phyloP scores from a whole-genome alignment of 1,140 invertebrate genomes.

The Lucilia cuprina region DNA sequence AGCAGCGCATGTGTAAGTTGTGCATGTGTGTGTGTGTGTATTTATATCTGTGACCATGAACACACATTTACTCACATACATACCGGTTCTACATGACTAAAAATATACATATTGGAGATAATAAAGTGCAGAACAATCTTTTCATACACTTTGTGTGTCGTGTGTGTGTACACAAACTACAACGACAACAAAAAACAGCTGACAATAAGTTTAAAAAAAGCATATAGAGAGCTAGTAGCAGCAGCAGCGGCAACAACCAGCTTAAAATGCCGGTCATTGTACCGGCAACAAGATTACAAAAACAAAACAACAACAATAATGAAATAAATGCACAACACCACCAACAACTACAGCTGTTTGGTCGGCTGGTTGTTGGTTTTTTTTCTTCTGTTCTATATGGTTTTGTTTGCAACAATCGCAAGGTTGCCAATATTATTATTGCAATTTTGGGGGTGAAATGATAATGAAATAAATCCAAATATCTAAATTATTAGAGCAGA shows the following conservation, averaged over 20 bases:
- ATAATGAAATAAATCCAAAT: no score
- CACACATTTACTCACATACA: background rate
- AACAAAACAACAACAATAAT: constrained; percentile 13
- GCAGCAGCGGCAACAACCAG: background rate
- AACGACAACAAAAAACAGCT: background rate
- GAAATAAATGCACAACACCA: constrained; percentile 3
- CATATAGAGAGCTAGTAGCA: background rate
- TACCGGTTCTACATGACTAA: background rate
- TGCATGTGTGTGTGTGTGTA: background rate
- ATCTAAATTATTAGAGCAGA: no score
- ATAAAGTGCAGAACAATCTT: background rate
- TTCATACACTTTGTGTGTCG: background rate
- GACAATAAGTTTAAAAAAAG: background rate
- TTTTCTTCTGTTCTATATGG: background rate
- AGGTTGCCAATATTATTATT: background rate
- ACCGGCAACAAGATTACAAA: constrained; percentile 34
- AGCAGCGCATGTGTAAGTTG: background rate
- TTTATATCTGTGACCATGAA: background rate
- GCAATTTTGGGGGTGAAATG: no score
- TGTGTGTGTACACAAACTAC: no score
- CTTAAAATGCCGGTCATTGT: constrained; percentile 32
- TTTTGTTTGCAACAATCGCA: background rate
- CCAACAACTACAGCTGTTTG: constrained; percentile 34
- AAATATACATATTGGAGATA: constrained; percentile 1
- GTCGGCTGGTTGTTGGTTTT: background rate